Evolutionary conservation across 2,797 vertebrate species (phyloP).

Genomic region (Acanthornis magna): DNA sequence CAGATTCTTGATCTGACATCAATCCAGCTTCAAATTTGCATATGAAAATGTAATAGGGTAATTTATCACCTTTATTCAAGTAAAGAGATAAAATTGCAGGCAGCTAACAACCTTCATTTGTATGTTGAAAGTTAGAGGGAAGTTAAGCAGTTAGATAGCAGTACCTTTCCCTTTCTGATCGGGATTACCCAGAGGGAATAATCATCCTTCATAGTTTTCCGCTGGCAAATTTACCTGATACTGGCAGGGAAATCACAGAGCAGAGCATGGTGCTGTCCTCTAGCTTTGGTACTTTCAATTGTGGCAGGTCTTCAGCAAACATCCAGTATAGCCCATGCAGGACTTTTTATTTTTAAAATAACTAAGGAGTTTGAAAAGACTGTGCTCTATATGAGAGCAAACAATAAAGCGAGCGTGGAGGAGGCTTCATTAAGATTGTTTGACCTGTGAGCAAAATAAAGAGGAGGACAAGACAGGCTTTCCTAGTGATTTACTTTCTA

Average conservation of each 20-base stretch:
- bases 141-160: neutral
- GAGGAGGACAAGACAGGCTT: conserved; percentile 40
- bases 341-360: conserved; percentile 16
- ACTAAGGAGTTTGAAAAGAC: conserved; percentile 3
- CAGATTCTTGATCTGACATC: conserved; percentile 20
- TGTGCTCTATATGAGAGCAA: neutral
- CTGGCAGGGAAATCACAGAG: neutral
- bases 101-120: conserved; percentile 13
- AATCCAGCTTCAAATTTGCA: conserved; percentile 11
- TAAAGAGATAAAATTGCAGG: neutral
- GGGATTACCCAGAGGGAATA: neutral
- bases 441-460: conserved; percentile 48
- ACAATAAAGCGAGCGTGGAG: neutral
- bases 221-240: neutral
- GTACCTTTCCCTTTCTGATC: neutral
- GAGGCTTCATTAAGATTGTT: conserved; percentile 54
- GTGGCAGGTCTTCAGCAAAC: neutral
- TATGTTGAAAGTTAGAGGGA: neutral
- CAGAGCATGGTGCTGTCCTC: neutral
- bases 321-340: neutral
- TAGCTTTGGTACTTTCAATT: neutral
- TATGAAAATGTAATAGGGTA: conserved; percentile 24
- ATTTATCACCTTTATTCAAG: conserved; percentile 36
- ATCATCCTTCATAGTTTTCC: neutral
- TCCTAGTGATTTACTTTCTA: conserved; percentile 56